A percentile compares a stretch with the other conserved stretches of the same genome.
Evolutionary conservation across 2,888 invertebrate species (phyloP).

Genomic region (Heliconius aoede): DNA sequence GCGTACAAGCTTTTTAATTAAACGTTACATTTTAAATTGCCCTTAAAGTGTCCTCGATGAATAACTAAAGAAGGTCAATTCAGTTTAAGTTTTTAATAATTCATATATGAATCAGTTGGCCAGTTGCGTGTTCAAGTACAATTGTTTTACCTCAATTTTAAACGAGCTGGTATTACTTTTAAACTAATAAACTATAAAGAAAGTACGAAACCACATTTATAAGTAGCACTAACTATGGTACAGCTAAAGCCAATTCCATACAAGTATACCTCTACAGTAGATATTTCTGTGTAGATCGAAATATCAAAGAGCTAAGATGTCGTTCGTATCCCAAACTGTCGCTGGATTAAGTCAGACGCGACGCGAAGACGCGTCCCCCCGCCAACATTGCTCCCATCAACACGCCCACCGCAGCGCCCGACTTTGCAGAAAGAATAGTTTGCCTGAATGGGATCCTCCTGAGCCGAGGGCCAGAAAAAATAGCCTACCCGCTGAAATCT

Average conservation of each 20-base stretch:
- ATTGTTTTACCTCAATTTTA: slow-evolving; percentile 24
- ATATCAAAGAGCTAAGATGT: slow-evolving; percentile 64
- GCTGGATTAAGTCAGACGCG: slow-evolving; percentile 79
- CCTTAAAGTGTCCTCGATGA: slow-evolving; percentile 4
- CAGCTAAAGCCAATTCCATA: background rate
- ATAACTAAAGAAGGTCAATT: background rate
- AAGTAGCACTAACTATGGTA: background rate
- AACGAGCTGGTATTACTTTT: slow-evolving; percentile 28
- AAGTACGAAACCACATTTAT: slow-evolving; percentile 5
- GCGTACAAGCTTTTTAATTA: background rate
- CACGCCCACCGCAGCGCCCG: slow-evolving; percentile 73
- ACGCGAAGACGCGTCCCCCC: slow-evolving; percentile 72
- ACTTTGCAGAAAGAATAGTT: slow-evolving; percentile 78
- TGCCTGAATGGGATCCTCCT: slow-evolving; percentile 80
- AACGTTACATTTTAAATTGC: slow-evolving; percentile 3
- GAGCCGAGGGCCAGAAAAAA: slow-evolving; percentile 75
- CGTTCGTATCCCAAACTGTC: slow-evolving; percentile 83
- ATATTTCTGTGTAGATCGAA: slow-evolving; percentile 44
- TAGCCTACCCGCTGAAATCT: slow-evolving; percentile 76
- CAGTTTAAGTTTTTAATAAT: slow-evolving; percentile 19
- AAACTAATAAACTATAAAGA: slow-evolving; percentile 17
- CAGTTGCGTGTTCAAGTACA: slow-evolving; percentile 37
- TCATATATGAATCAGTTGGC: slow-evolving; percentile 23
- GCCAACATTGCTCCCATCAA: slow-evolving; percentile 79
- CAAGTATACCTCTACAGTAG: slow-evolving; percentile 19